These are phyloP conservation scores for Tetanocera ferruginea DNA, from an alignment of 2,888 invertebrate genomes.

Conservation along the genomic window DNA sequence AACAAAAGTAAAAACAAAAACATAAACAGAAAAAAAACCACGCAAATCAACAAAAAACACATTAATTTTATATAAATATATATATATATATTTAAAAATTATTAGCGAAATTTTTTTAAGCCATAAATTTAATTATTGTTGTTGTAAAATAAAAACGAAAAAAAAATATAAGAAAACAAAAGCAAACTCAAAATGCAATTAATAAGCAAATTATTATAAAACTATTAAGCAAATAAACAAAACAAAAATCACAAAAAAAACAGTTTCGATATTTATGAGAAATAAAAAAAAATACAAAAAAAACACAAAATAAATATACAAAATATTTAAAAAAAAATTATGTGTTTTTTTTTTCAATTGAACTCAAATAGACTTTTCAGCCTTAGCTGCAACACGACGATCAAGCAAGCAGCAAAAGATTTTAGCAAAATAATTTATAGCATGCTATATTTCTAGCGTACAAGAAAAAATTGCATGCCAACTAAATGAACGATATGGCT, in stretches of 20 bases:
- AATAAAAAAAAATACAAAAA: conserved; percentile 10
- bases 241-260: conserved; percentile 1
- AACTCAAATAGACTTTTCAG: no score
- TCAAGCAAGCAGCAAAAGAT: no score
- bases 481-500: no score
- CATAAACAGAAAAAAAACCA: background rate
- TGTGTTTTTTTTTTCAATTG: no score
- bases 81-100: conserved; percentile 19
- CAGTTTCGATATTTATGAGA: background rate
- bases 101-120: conserved; percentile 60
- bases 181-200: conserved; percentile 41
- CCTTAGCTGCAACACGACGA: no score
- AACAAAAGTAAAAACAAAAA: background rate
- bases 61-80: conserved; percentile 29
- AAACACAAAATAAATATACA: conserved; percentile 32
- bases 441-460: no score
- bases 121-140: conserved; percentile 53
- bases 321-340: conserved; percentile 26
- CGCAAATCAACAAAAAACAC: background rate
- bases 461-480: no score
- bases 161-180: conserved; percentile 30
- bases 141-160: conserved; percentile 52
- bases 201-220: conserved; percentile 22
- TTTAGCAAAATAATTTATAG: no score
- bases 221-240: conserved; percentile 1